These are phyloP conservation scores for Campylomormyrus numenius DNA, from an alignment of 2,113 vertebrate genomes.

Conservation along the genomic window DNA sequence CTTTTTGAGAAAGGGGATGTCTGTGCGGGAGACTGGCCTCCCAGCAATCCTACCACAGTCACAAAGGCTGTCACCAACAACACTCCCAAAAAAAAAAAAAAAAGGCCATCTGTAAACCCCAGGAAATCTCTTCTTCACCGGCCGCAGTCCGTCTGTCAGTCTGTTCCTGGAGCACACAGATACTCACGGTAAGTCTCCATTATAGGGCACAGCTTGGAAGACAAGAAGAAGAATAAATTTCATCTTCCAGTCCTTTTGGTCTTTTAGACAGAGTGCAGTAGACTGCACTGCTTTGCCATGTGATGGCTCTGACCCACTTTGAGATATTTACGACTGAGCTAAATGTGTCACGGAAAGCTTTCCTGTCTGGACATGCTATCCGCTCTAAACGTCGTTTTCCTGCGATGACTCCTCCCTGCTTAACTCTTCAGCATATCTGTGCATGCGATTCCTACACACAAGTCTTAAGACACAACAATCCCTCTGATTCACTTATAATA, in stretches of 20 bases:
- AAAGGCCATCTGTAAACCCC: conserved; percentile 36
- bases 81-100: conserved; percentile 32
- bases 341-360: neutral
- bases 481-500: neutral
- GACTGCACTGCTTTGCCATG: too few relatives aligned
- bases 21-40: conserved; percentile 18
- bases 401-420: neutral
- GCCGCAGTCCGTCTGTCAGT: conserved; percentile 34
- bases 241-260: neutral
- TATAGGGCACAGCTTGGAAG: neutral
- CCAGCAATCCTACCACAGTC: conserved; percentile 53
- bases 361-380: neutral
- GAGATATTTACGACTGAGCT: neutral
- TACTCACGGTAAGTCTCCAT: neutral
- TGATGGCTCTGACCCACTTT: neutral
- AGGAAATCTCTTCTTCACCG: conserved; percentile 16
- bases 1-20: conserved; percentile 14
- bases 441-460: neutral
- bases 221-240: neutral
- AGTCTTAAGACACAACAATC: neutral
- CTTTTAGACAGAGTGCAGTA: neutral
- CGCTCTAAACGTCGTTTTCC: neutral
- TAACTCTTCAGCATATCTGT: neutral
- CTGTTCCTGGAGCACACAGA: conserved; percentile 40
- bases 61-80: conserved; percentile 43